These are phyloP conservation scores for Drosophila persimilis DNA, from an alignment of 1,140 invertebrate genomes.

Conservation along the genomic window DNA sequence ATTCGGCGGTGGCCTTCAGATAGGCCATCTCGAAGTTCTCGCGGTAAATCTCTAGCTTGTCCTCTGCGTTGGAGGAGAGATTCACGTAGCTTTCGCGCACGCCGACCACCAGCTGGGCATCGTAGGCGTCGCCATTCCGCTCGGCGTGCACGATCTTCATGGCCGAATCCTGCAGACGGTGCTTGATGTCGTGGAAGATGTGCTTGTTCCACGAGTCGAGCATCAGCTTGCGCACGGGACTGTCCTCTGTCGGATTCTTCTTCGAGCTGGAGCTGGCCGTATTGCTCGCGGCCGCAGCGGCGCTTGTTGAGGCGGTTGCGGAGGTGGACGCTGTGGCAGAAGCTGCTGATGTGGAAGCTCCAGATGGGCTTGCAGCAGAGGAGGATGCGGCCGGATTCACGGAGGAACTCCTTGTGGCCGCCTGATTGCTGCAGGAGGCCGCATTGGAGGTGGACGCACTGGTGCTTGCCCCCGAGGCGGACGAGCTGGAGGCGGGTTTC, in stretches of 20 bases:
- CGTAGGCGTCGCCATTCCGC: conserved; percentile 98
- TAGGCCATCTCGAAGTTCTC: conserved; percentile 99
- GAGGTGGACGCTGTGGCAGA: conserved; percentile 57
- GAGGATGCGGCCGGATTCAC: too few relatives aligned
- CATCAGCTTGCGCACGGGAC: conserved; percentile 97
- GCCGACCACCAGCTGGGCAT: conserved; percentile 98
- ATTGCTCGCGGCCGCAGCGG: conserved; percentile 63
- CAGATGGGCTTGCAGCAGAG: conserved; percentile 16
- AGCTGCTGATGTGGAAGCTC: conserved; percentile 70
- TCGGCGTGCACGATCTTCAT: conserved; percentile 99
- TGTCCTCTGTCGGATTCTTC: conserved; percentile 92
- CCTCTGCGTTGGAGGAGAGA: conserved; percentile 96
- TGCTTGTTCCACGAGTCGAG: conserved; percentile 98
- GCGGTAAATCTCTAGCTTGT: conserved; percentile 97
- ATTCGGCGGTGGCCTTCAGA: conserved; percentile 95
- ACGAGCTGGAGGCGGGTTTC: conserved; percentile 60
- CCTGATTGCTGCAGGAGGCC: conserved; percentile 48
- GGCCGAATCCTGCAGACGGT: conserved; percentile 96
- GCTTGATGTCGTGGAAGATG: conserved; percentile 98
- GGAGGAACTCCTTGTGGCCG: conserved; percentile 51
- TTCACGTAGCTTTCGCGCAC: conserved; percentile 98
- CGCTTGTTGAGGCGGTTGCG: conserved; percentile 77
- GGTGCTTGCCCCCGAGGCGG: conserved; percentile 47
- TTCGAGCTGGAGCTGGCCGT: conserved; percentile 74
- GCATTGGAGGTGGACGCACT: conserved; percentile 59